A percentile compares a stretch with the other conserved stretches of the same genome.
Conservation (phyloP, 2,797 vertebrate genomes). For the Thaleichthys pacificus region DNA sequence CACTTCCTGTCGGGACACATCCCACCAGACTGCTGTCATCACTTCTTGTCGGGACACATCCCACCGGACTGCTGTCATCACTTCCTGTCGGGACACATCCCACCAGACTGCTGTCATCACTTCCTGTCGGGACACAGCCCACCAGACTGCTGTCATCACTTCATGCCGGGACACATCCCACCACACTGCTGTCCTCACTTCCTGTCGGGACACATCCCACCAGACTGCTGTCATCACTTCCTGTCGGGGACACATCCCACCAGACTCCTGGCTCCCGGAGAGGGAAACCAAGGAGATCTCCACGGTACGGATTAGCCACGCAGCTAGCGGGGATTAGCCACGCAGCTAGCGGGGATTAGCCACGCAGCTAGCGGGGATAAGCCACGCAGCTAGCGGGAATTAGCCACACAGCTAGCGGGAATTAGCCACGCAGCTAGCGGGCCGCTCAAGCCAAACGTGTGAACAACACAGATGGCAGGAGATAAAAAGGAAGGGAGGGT, state of each 20-base stretch:
- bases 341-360: too few species aligned
- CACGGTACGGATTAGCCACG: neutral
- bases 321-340: too few species aligned
- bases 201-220: neutral
- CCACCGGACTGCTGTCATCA: constrained; percentile 1
- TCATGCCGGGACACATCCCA: constrained; percentile 17
- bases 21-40: neutral
- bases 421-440: neutral
- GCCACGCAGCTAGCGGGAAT: too few species aligned
- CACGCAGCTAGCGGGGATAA: too few species aligned
- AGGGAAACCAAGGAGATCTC: constrained; percentile 24
- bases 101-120: neutral
- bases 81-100: too few species aligned
- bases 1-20: too few species aligned
- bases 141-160: constrained; percentile 9
- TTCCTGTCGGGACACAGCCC: neutral
- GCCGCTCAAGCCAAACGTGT: constrained; percentile 33
- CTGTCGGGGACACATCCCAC: neutral
- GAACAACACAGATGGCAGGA: constrained; percentile 35
- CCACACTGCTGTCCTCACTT: neutral
- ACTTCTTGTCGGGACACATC: constrained; percentile 18
- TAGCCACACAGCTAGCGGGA: too few species aligned
- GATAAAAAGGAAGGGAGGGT: neutral
- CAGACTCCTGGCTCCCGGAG: constrained; percentile 3
- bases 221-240: neutral